Conservation (phyloP, 2,888 invertebrate genomes). For the Acheta domesticus region DNA sequence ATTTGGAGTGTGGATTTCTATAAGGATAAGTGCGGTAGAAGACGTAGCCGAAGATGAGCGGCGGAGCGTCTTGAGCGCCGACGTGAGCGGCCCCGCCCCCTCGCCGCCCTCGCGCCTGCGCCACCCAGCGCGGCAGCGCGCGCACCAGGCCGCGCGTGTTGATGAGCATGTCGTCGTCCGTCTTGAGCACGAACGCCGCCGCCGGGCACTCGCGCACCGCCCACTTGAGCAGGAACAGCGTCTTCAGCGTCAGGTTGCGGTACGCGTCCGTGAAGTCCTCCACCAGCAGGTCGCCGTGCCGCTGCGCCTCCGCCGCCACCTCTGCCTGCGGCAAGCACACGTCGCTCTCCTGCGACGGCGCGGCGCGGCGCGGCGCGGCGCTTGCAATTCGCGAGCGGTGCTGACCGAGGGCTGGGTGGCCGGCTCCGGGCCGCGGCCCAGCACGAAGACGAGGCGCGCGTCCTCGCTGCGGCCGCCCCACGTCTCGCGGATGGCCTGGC, state of each 20-base stretch:
- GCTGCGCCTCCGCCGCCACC: conserved; percentile 22
- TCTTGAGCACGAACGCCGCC: conserved; percentile 25
- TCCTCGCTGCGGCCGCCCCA: too few relatives aligned
- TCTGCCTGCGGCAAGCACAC: neutral
- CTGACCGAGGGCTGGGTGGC: too few relatives aligned
- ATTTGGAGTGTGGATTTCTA: neutral
- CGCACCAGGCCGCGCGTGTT: conserved; percentile 18
- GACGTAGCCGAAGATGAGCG: neutral
- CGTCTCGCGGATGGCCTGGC: too few relatives aligned
- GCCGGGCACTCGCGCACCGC: neutral
- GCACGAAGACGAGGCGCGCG: too few relatives aligned
- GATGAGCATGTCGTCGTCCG: conserved; percentile 18
- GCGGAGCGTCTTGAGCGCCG: neutral
- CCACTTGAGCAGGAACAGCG: conserved; percentile 32
- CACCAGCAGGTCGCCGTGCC: conserved; percentile 28
- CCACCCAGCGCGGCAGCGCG: neutral
- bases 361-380: too few relatives aligned
- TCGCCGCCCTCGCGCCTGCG: neutral
- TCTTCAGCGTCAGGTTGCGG: conserved; percentile 29
- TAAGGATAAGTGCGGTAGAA: neutral
- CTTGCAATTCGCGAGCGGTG: too few relatives aligned
- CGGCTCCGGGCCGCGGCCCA: too few relatives aligned
- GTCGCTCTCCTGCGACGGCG: too few relatives aligned
- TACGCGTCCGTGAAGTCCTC: conserved; percentile 32
- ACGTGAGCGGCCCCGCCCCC: neutral